Conservation (phyloP, 1,140 invertebrate genomes). For the Hestina assimilis region DNA sequence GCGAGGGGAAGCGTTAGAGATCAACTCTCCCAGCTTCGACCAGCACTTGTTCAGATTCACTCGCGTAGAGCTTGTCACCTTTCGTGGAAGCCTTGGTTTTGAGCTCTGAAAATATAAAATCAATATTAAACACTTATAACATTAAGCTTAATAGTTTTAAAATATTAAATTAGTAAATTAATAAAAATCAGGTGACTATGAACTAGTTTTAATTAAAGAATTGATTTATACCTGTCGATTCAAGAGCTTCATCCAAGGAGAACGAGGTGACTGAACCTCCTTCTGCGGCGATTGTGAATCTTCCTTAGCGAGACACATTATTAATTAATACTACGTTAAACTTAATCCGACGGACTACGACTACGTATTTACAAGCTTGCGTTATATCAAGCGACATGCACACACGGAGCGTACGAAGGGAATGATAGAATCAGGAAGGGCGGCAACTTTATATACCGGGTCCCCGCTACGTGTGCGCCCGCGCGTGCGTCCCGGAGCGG, state of each 20-base stretch:
- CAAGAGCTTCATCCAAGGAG: slow-evolving; percentile 73
- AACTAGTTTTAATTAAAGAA: background rate
- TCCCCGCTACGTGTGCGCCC: slow-evolving; percentile 37
- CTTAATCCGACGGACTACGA: slow-evolving; percentile 36
- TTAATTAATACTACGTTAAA: slow-evolving; percentile 44
- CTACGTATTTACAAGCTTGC: slow-evolving; percentile 50
- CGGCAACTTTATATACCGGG: slow-evolving; percentile 59
- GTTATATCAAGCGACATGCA: slow-evolving; percentile 53
- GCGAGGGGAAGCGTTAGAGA: slow-evolving; percentile 65
- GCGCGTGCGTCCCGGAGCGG: slow-evolving; percentile 57
- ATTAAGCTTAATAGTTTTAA: no score
- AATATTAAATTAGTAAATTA: no score
- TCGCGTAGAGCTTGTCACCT: slow-evolving; percentile 72
- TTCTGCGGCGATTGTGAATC: slow-evolving; percentile 59
- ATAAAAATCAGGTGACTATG: background rate
- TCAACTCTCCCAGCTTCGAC: slow-evolving; percentile 79
- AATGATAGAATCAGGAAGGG: slow-evolving; percentile 72
- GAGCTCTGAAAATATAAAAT: slow-evolving; percentile 70
- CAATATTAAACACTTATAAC: slow-evolving; percentile 19
- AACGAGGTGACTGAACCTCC: slow-evolving; percentile 62
- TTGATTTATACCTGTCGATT: slow-evolving; percentile 60
- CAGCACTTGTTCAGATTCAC: slow-evolving; percentile 80
- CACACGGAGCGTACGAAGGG: slow-evolving; percentile 59
- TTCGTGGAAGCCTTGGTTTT: slow-evolving; percentile 75
- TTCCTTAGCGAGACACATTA: slow-evolving; percentile 73